Evolutionary conservation across 2,113 vertebrate species (phyloP).

Genomic region (Lophotis ruficrista): DNA sequence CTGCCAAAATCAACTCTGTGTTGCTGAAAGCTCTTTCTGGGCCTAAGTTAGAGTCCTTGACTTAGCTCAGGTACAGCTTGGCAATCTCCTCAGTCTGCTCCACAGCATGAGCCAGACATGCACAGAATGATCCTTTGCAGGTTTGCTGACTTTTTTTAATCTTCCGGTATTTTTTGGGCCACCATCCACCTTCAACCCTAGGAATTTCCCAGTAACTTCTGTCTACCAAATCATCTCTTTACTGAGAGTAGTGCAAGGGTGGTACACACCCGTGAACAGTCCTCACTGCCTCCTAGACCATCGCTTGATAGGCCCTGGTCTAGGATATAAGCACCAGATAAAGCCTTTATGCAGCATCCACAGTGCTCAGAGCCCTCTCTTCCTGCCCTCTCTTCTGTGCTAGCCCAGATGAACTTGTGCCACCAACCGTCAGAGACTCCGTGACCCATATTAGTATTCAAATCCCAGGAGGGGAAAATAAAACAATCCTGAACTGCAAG

Average conservation of each 20-base stretch:
- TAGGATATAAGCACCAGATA: not conserved
- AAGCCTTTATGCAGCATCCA: not conserved
- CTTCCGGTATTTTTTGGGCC: not conserved
- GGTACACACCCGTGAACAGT: not conserved
- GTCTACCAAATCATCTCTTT: not conserved
- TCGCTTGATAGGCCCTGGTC: not conserved
- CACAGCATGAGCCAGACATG: fast-evolving
- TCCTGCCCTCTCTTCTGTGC: not conserved
- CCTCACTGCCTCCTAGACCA: fast-evolving
- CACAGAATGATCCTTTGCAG: not conserved
- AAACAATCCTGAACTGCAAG: not conserved
- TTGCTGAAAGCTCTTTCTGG: not conserved
- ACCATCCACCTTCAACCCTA: not conserved
- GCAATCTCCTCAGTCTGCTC: not conserved
- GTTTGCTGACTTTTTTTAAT: not conserved
- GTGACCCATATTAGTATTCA: not conserved
- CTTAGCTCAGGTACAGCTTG: not conserved
- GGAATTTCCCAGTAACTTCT: not conserved
- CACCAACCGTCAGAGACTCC: not conserved
- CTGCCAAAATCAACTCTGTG: not conserved
- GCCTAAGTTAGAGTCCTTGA: fast-evolving
- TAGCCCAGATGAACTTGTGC: not conserved
- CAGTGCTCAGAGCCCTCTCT: not conserved
- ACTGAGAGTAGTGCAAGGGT: not conserved
- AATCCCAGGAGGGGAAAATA: not conserved